A percentile compares a stretch with the other conserved stretches of the same genome.
Evolutionary conservation across 2,888 invertebrate genomes (phyloP).

Genomic region (Nowickia ferox): DNA sequence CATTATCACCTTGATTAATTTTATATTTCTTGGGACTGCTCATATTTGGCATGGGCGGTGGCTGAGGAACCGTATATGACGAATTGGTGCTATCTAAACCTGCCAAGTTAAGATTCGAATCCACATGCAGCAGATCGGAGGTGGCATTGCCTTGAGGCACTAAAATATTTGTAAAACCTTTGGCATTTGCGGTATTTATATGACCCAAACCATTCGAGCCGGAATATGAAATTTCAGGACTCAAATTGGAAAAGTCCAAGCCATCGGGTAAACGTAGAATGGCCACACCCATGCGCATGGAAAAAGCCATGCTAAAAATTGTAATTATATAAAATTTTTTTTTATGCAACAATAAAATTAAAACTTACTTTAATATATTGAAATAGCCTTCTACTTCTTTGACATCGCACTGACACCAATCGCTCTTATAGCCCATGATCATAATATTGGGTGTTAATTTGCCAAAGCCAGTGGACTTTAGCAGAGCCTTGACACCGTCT

Average conservation of each 20-base stretch:
- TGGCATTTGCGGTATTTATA: conserved; percentile 77
- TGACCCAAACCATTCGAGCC: conserved; percentile 75
- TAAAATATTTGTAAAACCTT: conserved; percentile 79
- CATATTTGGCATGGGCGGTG: conserved; percentile 80
- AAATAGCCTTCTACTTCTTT: conserved; percentile 94
- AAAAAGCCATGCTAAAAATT: conserved; percentile 92
- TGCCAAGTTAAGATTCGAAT: conserved; percentile 88
- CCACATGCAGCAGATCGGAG: conserved; percentile 86
- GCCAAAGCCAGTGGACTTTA: conserved; percentile 95
- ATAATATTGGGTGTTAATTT: conserved; percentile 96
- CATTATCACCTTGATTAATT: conserved; percentile 81
- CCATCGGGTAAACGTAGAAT: conserved; percentile 94
- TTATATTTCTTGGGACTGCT: conserved; percentile 76
- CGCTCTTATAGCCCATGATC: conserved; percentile 96
- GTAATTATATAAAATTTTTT: neutral
- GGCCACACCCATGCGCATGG: conserved; percentile 94
- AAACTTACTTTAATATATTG: conserved; percentile 94
- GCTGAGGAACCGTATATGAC: conserved; percentile 78
- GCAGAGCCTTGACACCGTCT: conserved; percentile 90
- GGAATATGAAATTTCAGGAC: conserved; percentile 77
- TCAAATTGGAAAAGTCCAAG: conserved; percentile 88
- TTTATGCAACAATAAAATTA: neutral
- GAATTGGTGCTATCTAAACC: conserved; percentile 82
- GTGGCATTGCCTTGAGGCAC: conserved; percentile 79
- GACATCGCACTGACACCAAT: conserved; percentile 91